phyloP scores from a whole-genome alignment of 2,113 vertebrate genomes.

The Sinocyclocheilus anophthalmus region DNA sequence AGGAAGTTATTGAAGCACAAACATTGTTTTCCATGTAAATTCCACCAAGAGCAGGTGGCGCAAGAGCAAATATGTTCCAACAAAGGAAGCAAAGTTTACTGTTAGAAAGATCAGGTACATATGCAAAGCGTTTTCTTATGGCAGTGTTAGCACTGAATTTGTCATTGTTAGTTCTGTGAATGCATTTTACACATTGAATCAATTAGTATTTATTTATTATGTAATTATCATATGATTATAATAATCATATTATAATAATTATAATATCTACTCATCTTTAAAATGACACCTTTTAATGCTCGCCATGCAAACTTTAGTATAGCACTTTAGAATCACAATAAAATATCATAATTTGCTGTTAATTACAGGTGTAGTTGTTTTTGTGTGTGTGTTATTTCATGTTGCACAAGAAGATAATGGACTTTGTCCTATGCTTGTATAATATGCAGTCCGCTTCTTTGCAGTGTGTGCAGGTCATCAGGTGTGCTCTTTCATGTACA shows the following conservation, averaged over 20 bases:
- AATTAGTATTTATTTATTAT: neutral
- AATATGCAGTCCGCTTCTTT: neutral
- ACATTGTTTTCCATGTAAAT: slow-evolving; percentile 31
- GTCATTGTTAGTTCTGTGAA: neutral
- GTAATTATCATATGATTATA: neutral
- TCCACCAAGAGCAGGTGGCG: slow-evolving; percentile 7
- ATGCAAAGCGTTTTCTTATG: neutral
- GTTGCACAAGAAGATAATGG: neutral
- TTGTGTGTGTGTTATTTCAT: neutral
- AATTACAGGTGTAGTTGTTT: too few relatives aligned
- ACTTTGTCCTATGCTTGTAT: slow-evolving; percentile 1
- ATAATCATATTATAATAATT: neutral
- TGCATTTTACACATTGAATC: neutral
- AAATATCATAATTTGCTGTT: neutral
- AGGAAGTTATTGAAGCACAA: slow-evolving; percentile 35
- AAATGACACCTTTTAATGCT: neutral
- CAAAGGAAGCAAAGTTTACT: neutral
- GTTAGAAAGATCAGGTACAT: neutral
- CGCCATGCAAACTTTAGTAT: neutral
- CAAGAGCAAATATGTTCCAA: neutral
- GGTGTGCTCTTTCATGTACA: neutral
- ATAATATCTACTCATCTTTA: neutral
- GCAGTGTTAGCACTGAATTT: neutral
- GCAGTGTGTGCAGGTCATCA: neutral
- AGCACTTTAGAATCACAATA: neutral